Evolutionary conservation across 2,113 vertebrate species (phyloP).

Genomic region (Macquaria ambigua): DNA sequence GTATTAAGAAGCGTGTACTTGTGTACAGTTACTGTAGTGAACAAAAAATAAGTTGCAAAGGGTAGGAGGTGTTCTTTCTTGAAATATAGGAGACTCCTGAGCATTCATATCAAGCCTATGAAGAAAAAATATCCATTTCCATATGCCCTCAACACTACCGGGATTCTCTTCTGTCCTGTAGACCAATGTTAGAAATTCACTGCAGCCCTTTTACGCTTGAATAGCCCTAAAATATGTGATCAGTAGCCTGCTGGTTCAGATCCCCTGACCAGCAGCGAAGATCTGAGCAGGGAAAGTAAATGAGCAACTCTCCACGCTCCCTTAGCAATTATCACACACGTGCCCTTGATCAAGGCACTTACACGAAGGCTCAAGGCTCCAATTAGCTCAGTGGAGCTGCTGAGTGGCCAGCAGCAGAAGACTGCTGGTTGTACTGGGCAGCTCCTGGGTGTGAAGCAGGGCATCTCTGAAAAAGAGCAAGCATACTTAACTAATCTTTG

Average conservation of each 20-base stretch:
- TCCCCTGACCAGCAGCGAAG: constrained; percentile 35
- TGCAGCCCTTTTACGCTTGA: background rate
- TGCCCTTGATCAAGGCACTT: constrained; percentile 56
- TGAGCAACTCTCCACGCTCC: constrained; percentile 44
- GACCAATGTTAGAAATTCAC: background rate
- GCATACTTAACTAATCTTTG: background rate
- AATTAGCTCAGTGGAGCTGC: constrained; percentile 33
- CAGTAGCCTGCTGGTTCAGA: constrained; percentile 35
- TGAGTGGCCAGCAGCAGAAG: constrained; percentile 38
- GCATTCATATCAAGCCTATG: background rate
- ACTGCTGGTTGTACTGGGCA: constrained; percentile 34
- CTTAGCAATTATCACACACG: constrained; percentile 48
- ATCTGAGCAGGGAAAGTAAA: constrained; percentile 38
- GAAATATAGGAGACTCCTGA: no score
- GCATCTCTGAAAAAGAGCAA: background rate
- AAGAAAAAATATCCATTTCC: background rate
- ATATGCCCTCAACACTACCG: no score
- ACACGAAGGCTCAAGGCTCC: constrained; percentile 46
- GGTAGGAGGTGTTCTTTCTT: background rate
- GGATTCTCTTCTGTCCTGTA: background rate
- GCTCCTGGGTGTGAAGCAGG: constrained; percentile 25
- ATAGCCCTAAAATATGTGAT: constrained; percentile 13
- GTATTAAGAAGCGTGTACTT: background rate
- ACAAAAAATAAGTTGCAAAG: background rate
- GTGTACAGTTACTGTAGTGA: background rate